Evolutionary conservation across 2,888 invertebrate genomes (phyloP).

Genomic region (Polydesmus complanatus): DNA sequence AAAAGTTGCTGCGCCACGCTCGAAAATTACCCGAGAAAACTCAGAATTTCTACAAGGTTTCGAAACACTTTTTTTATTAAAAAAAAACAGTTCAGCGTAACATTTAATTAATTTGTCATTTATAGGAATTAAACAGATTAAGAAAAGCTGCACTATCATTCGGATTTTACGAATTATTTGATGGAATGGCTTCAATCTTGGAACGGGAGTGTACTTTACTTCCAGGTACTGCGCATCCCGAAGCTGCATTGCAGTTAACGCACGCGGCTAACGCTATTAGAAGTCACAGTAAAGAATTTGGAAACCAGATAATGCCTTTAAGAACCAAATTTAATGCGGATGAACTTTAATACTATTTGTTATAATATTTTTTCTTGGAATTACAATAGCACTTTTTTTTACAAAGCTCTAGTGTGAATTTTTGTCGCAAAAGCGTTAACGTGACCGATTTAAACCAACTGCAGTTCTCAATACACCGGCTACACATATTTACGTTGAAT

Average conservation of each 20-base stretch:
- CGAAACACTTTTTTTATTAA: background rate
- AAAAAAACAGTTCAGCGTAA: background rate
- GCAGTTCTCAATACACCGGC: too few relatives aligned
- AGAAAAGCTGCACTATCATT: slow-evolving; percentile 78
- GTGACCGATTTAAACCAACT: too few relatives aligned
- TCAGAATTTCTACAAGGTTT: slow-evolving; percentile 81
- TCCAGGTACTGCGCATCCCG: slow-evolving; percentile 61
- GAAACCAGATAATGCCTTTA: slow-evolving; percentile 37
- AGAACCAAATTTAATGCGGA: slow-evolving; percentile 33
- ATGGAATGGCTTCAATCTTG: slow-evolving; percentile 68
- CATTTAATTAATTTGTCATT: slow-evolving; percentile 12
- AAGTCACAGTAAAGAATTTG: slow-evolving; percentile 41
- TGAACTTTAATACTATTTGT: too few relatives aligned
- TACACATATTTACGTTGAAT: too few relatives aligned
- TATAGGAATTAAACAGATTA: slow-evolving; percentile 76
- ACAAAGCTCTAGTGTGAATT: too few relatives aligned
- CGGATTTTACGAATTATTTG: slow-evolving; percentile 76
- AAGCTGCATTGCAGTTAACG: slow-evolving; percentile 74
- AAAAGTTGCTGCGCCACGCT: slow-evolving; percentile 85
- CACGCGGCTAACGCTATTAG: slow-evolving; percentile 72
- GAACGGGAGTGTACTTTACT: slow-evolving; percentile 75
- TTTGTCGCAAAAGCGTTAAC: too few relatives aligned
- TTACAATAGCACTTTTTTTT: too few relatives aligned
- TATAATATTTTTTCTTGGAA: too few relatives aligned
- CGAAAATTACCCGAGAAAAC: slow-evolving; percentile 91